These are phyloP conservation scores for Tetranychus piercei DNA, from an alignment of 2,888 invertebrate genomes.

Conservation along the genomic window DNA sequence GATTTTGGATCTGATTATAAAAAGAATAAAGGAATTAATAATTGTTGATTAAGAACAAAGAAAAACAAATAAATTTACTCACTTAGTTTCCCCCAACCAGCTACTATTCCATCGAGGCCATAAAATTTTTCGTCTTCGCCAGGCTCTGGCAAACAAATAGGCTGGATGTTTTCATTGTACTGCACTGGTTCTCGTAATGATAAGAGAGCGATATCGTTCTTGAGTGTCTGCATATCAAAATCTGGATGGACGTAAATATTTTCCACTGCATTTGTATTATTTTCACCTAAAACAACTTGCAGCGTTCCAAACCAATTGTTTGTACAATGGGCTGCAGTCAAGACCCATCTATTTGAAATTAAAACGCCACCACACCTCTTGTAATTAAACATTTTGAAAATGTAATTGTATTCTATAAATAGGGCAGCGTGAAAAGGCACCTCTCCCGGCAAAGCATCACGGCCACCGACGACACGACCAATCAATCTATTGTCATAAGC, in stretches of 20 bases:
- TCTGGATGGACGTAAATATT: slow-evolving; percentile 67
- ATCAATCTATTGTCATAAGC: neutral
- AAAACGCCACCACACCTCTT: slow-evolving; percentile 85
- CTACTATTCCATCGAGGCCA: neutral
- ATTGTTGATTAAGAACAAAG: neutral
- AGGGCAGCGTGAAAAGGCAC: slow-evolving; percentile 38
- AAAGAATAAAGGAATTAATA: neutral
- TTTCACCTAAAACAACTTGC: slow-evolving; percentile 78
- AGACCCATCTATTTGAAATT: slow-evolving; percentile 63
- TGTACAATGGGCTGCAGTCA: slow-evolving; percentile 83
- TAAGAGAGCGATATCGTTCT: slow-evolving; percentile 67
- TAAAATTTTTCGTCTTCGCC: neutral
- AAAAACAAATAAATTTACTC: neutral
- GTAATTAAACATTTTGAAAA: slow-evolving; percentile 66
- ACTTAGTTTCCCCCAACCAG: neutral
- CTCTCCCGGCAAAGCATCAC: neutral
- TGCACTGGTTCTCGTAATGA: slow-evolving; percentile 62
- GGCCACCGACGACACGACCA: slow-evolving; percentile 5
- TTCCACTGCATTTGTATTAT: slow-evolving; percentile 41
- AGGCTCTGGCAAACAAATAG: slow-evolving; percentile 53
- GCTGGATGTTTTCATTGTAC: slow-evolving; percentile 70
- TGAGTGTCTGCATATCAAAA: slow-evolving; percentile 67
- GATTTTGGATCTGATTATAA: neutral
- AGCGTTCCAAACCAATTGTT: slow-evolving; percentile 73
- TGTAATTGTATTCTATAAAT: no score